Evolutionary conservation across 2,113 vertebrate species (phyloP).

Genomic region (Acinonyx jubatus): DNA sequence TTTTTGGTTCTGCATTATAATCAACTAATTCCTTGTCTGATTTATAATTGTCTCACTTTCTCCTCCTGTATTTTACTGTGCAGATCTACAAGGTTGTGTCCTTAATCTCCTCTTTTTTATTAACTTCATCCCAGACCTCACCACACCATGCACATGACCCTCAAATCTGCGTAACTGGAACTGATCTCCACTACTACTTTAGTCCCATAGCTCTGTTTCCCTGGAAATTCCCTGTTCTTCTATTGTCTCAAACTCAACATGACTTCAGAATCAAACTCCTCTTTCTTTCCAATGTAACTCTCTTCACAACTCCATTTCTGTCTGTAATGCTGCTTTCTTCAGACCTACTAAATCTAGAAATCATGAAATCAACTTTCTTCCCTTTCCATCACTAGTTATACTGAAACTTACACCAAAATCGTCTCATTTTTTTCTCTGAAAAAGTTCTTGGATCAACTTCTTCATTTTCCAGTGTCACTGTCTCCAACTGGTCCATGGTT

Average conservation of each 20-base stretch:
- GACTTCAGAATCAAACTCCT: background rate
- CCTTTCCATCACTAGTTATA: background rate
- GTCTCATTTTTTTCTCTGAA: slow-evolving; percentile 13
- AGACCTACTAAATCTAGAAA: background rate
- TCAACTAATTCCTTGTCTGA: background rate
- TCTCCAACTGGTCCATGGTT: background rate
- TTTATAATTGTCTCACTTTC: background rate
- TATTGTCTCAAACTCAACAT: background rate
- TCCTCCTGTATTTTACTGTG: background rate
- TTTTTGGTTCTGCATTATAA: background rate
- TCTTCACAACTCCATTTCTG: background rate
- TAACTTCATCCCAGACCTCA: background rate
- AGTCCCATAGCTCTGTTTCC: background rate
- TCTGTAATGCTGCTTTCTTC: slow-evolving; percentile 17
- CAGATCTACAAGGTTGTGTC: background rate
- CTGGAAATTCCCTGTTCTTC: background rate
- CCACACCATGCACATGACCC: background rate
- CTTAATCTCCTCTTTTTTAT: background rate
- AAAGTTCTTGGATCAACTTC: background rate
- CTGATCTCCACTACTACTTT: background rate
- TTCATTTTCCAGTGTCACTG: background rate
- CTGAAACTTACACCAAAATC: background rate
- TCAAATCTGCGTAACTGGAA: background rate
- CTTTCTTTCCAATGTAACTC: background rate
- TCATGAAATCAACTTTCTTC: background rate